These are phyloP conservation scores for Sceloporus undulatus DNA, from an alignment of 2,113 vertebrate genomes.

Conservation along the genomic window DNA sequence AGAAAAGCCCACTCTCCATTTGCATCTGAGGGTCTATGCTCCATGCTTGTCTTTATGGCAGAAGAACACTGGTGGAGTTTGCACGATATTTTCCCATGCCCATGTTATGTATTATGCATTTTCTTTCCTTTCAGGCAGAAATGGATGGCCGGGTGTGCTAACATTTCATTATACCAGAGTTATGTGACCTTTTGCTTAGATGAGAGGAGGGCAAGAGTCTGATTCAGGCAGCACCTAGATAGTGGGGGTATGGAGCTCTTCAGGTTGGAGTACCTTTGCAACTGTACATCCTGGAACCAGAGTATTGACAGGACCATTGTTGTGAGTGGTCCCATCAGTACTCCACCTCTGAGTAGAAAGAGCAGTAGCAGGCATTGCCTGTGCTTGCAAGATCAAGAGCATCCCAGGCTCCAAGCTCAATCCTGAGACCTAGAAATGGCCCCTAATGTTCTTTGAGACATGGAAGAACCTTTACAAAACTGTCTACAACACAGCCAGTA, in stretches of 20 bases:
- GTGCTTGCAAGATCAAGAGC: no score
- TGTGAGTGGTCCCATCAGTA: not conserved
- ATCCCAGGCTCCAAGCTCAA: no score
- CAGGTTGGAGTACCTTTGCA: not conserved
- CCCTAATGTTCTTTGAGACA: no score
- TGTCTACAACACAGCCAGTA: no score
- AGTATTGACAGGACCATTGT: not conserved
- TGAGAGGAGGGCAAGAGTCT: not conserved
- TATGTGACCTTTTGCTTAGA: slow-evolving; percentile 49
- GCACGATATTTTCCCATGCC: slow-evolving; percentile 48
- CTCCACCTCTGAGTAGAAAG: not conserved
- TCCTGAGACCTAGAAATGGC: no score
- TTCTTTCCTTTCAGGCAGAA: slow-evolving; percentile 10
- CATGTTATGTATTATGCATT: not conserved
- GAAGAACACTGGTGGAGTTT: slow-evolving; percentile 60
- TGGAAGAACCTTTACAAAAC: no score
- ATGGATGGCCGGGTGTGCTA: not conserved
- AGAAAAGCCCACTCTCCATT: slow-evolving; percentile 67
- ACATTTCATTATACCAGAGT: slow-evolving; percentile 53
- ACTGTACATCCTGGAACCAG: not conserved
- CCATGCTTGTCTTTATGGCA: slow-evolving; percentile 55
- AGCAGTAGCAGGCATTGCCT: not conserved
- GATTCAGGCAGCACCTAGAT: slow-evolving; percentile 10
- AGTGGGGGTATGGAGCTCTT: not conserved
- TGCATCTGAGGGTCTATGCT: slow-evolving; percentile 44